A percentile compares a stretch with the other conserved stretches of the same genome.
Conservation (phyloP, 2,113 vertebrate species). For the Hippolais icterina region DNA sequence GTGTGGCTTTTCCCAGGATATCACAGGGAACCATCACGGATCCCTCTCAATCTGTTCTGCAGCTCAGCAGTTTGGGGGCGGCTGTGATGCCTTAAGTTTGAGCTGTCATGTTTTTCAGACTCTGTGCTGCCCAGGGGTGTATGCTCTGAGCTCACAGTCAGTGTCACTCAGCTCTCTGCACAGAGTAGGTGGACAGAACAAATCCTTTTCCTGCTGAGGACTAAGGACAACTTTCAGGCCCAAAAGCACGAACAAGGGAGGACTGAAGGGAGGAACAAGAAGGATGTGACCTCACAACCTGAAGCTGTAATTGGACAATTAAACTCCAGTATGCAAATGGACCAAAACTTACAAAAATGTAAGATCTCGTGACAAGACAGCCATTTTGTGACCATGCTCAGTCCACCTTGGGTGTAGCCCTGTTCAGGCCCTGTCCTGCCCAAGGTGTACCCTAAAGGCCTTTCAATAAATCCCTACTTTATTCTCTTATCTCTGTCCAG, state of each 20-base stretch:
- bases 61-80: not conserved
- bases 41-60: not conserved
- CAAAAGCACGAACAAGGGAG: not conserved
- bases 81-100: not conserved
- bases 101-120: not conserved
- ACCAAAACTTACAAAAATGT: not conserved
- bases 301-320: not conserved
- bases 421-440: not conserved
- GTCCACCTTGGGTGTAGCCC: not conserved
- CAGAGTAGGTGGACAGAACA: too few species aligned
- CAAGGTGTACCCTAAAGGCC: not conserved
- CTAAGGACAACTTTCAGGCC: too few species aligned
- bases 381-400: not conserved
- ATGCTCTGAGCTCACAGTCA: not conserved
- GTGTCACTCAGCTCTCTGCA: not conserved
- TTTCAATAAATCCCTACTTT: not conserved
- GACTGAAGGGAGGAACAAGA: not conserved
- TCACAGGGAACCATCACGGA: fast-evolving
- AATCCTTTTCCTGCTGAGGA: too few species aligned
- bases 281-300: not conserved
- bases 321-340: not conserved
- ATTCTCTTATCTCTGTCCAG: not conserved
- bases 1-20: fast-evolving
- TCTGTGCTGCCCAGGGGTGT: too few species aligned
- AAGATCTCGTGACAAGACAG: not conserved